Percentiles rank a stretch among this genome's conserved stretches.
Evolutionary conservation across 2,797 vertebrate genomes (phyloP).

Genomic region (Pelochelys cantorii): DNA sequence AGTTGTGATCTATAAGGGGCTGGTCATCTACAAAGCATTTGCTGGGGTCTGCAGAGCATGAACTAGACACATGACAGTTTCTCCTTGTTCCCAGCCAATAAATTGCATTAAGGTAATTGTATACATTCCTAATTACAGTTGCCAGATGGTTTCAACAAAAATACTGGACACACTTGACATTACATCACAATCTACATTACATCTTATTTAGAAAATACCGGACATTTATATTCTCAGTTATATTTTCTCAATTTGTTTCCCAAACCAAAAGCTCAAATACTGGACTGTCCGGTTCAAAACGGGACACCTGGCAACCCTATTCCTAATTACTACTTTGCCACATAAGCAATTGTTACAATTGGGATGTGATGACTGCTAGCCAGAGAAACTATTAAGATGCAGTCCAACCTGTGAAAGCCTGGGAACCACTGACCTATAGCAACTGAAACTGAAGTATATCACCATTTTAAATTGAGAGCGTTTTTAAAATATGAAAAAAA

Average conservation of each 20-base stretch:
- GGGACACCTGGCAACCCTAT: too few species aligned
- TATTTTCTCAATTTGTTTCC: too few species aligned
- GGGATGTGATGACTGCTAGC: too few species aligned
- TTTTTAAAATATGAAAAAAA: background rate
- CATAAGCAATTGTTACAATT: too few species aligned
- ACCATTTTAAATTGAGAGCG: background rate
- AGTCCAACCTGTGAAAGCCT: background rate
- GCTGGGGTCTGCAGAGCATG: background rate
- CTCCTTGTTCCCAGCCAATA: background rate
- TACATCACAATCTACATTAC: too few species aligned
- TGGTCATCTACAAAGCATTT: conserved; percentile 17
- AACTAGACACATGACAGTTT: background rate
- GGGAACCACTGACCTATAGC: background rate
- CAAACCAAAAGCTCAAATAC: too few species aligned
- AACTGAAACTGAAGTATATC: background rate
- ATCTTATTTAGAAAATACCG: too few species aligned
- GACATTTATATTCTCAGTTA: too few species aligned
- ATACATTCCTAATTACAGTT: background rate
- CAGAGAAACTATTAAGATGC: background rate
- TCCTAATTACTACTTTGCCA: too few species aligned
- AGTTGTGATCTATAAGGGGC: rapidly evolving
- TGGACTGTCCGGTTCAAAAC: too few species aligned
- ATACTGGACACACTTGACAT: too few species aligned
- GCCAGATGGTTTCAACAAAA: too few species aligned
- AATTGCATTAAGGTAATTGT: conserved; percentile 32